Conservation (phyloP, 2,797 vertebrate genomes). For the Xenops minutus region DNA sequence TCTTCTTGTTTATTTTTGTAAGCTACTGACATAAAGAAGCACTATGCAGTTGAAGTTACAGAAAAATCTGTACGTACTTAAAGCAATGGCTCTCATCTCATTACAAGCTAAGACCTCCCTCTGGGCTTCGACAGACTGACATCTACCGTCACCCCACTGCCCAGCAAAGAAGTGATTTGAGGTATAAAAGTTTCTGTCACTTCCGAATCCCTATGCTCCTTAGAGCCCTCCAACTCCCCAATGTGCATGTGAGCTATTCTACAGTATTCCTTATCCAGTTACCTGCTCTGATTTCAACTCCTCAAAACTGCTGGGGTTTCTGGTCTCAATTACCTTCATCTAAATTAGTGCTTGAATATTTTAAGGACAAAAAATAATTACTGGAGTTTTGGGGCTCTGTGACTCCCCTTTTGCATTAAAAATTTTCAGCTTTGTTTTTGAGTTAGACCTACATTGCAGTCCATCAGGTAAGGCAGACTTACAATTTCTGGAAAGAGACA, state of each 20-base stretch:
- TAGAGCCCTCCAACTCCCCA: constrained; percentile 45
- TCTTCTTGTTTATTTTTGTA: constrained; percentile 50
- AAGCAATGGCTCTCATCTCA: constrained; percentile 70
- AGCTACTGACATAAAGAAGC: constrained; percentile 45
- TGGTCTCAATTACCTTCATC: neutral
- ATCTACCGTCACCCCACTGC: constrained; percentile 66
- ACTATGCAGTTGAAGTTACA: constrained; percentile 49
- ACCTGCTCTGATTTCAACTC: constrained; percentile 51
- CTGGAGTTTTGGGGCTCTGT: constrained; percentile 37
- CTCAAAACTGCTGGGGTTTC: constrained; percentile 15
- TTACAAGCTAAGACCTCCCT: constrained; percentile 69
- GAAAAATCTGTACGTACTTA: constrained; percentile 57
- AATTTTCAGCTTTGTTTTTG: constrained; percentile 22
- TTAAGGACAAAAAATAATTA: constrained; percentile 29
- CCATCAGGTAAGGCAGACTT: constrained; percentile 46
- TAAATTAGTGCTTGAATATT: constrained; percentile 27
- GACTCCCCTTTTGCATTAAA: constrained; percentile 25
- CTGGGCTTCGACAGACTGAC: constrained; percentile 68
- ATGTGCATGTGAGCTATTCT: constrained; percentile 52
- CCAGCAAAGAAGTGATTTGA: constrained; percentile 70
- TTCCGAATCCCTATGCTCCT: constrained; percentile 55
- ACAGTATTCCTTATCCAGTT: constrained; percentile 21
- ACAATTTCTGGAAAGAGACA: neutral
- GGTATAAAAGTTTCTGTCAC: constrained; percentile 69
- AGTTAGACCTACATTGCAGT: constrained; percentile 23